Conservation (phyloP, 2,113 vertebrate species). For the Eptesicus fuscus region DNA sequence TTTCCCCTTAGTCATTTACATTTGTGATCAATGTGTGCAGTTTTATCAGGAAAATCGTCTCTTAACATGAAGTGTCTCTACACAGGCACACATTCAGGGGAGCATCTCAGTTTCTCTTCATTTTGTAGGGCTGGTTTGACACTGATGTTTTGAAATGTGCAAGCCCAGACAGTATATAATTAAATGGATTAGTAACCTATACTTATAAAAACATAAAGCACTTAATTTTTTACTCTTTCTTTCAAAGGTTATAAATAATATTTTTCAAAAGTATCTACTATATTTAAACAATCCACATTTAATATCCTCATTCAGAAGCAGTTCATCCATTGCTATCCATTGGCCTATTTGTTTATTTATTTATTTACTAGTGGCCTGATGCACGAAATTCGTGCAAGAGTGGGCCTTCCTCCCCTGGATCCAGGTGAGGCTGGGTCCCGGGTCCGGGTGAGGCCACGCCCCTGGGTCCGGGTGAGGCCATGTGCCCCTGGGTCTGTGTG, state of each 20-base stretch:
- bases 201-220: constrained; percentile 24
- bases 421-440: too few relatives aligned
- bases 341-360: neutral
- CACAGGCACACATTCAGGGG: neutral
- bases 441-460: too few relatives aligned
- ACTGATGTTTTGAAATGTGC: neutral
- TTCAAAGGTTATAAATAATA: constrained; percentile 42
- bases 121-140: neutral
- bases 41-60: neutral
- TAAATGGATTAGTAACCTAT: constrained; percentile 25
- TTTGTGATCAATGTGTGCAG: neutral
- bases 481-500: too few relatives aligned
- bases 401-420: too few relatives aligned
- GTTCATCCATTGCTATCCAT: neutral
- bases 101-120: neutral
- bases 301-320: neutral
- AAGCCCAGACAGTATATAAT: neutral
- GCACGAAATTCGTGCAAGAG: too few relatives aligned
- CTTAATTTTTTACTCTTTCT: constrained; percentile 41
- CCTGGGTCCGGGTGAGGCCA: too few relatives aligned
- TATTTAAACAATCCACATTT: constrained; percentile 36
- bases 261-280: neutral
- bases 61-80: neutral
- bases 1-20: neutral
- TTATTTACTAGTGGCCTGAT: neutral